These are phyloP conservation scores for Valencia hispanica DNA, from an alignment of 2,797 vertebrate genomes.

Conservation along the genomic window DNA sequence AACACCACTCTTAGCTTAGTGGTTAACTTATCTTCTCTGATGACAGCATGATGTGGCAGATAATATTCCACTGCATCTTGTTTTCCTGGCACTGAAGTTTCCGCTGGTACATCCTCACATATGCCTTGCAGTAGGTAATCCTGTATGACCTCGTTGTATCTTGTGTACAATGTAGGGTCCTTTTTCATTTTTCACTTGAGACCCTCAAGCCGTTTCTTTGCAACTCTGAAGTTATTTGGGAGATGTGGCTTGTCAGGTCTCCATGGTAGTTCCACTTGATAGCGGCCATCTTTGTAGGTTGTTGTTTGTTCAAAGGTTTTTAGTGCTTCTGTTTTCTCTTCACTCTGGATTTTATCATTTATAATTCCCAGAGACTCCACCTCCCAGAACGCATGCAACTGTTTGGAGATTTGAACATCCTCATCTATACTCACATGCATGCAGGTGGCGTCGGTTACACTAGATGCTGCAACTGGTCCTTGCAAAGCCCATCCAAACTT, in stretches of 20 bases:
- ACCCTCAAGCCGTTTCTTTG: constrained; percentile 12
- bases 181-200: constrained; percentile 7
- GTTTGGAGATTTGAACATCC: too few species aligned
- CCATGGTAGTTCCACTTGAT: constrained; percentile 23
- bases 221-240: constrained; percentile 5
- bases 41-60: constrained; percentile 23
- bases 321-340: too few species aligned
- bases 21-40: constrained; percentile 12
- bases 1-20: constrained; percentile 31
- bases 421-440: too few species aligned
- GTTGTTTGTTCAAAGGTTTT: constrained; percentile 5
- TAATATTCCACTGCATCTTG: constrained; percentile 9
- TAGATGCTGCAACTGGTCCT: too few species aligned
- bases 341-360: too few species aligned
- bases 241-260: neutral
- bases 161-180: constrained; percentile 2
- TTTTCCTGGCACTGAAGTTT: neutral
- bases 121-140: constrained; percentile 25
- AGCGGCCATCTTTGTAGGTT: neutral
- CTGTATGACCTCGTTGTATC: constrained; percentile 18
- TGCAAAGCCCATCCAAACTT: too few species aligned
- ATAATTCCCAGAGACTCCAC: too few species aligned
- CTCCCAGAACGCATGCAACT: too few species aligned
- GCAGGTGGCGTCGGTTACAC: too few species aligned
- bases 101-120: neutral